These are phyloP conservation scores for Drosophila baimaii DNA, from an alignment of 1,140 invertebrate genomes.

Conservation along the genomic window DNA sequence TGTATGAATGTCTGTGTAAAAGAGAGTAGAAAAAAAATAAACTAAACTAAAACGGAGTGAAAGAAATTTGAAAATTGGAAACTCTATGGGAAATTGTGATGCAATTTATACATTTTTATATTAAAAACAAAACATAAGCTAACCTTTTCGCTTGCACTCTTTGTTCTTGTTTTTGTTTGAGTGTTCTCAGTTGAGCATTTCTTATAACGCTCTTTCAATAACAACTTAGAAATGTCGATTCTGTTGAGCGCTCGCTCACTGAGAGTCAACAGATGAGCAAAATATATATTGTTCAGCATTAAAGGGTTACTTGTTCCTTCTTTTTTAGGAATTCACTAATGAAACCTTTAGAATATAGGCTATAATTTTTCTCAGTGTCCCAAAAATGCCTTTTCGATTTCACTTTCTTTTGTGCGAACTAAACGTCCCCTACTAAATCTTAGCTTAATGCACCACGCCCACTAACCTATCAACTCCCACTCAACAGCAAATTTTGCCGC, in stretches of 20 bases:
- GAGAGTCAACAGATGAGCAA: too few species aligned
- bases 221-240: neutral
- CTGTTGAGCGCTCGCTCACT: neutral
- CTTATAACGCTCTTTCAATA: too few species aligned
- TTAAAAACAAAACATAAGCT: neutral
- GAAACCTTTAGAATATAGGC: too few species aligned
- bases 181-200: neutral
- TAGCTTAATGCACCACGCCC: slow-evolving; percentile 47
- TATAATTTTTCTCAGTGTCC: slow-evolving; percentile 4
- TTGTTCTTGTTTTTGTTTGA: too few species aligned
- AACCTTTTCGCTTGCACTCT: neutral
- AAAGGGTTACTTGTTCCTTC: too few species aligned
- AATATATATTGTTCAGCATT: too few species aligned
- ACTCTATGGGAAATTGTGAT: neutral
- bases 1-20: neutral
- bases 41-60: neutral
- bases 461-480: slow-evolving; percentile 24
- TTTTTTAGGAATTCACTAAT: too few species aligned
- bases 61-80: neutral
- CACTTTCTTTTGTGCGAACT: slow-evolving; percentile 27
- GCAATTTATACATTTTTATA: neutral
- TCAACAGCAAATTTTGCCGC: slow-evolving; percentile 2
- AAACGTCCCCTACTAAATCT: slow-evolving; percentile 27
- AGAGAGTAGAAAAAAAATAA: neutral
- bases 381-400: slow-evolving; percentile 12